Evolutionary conservation across 2,797 vertebrate genomes (phyloP), one percentile per base, ranked within the genome.

Genomic region (Chloroceryle inda): DNA sequence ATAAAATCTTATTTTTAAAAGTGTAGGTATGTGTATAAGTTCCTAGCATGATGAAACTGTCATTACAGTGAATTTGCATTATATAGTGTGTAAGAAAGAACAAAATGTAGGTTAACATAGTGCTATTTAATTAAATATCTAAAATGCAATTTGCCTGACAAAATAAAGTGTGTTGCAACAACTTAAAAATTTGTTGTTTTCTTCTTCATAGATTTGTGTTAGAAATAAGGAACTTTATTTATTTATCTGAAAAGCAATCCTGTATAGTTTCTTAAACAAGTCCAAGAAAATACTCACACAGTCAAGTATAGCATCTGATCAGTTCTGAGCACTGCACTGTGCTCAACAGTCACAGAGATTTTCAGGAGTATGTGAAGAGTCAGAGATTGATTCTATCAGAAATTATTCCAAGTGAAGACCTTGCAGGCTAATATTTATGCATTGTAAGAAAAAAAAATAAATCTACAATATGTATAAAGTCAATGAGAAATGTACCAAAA

Each of bases 81-180:
- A 97, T 89, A 92, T 95, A 84, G 94, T 75, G 96, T 94, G 88
- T 97, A 97, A 96, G 90, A 98, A 96, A 96, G 89, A 96, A 94
- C 53, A 95, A 92, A 97, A 95, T 92, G 94, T 97, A 96, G 95
- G 95, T 96, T 96, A 95, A 94, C 83, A 91, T 72, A 95, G 73
- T 96, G 88, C 96, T 98, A 98, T 98, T 99, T 97, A 99, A 99
- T 99, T 99, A 98, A 99, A 97, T 98, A 98, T 97, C 97, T 97
- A 97, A 98, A 84, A 96, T 98, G 92, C 66, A 95, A 93, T 96
- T 98, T 98, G 97, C 98, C 97, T 98, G 96, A 97, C 96, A 98
- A 98, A 99, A 99, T 98, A 97, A 98, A 98, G 95, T 58, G 91
- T 96, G 88, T 95, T 97, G 82, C 97, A 97, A 97, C 91, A 72